Percentiles rank a stretch among this genome's conserved stretches.
These are phyloP conservation scores for Ophion ventricosus DNA, from an alignment of 2,888 invertebrate species.

Conservation along the genomic window DNA sequence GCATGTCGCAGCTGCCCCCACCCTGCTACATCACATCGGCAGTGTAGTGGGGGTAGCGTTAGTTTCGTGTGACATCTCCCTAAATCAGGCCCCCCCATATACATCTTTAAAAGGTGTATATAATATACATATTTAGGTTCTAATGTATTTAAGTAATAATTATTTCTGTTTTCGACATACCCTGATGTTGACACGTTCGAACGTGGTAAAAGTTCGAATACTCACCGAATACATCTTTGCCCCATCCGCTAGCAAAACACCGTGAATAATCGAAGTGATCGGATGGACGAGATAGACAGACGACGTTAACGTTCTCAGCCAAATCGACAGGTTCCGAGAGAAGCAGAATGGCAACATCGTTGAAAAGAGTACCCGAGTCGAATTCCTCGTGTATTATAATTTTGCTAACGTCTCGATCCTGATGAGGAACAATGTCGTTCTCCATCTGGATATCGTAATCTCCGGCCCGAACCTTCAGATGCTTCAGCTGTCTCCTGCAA, in stretches of 20 bases:
- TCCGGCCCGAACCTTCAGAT: slow-evolving; percentile 87
- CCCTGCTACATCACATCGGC: no score
- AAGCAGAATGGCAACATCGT: slow-evolving; percentile 90
- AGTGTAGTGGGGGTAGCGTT: no score
- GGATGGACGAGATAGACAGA: slow-evolving; percentile 86
- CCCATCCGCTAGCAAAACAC: slow-evolving; percentile 91
- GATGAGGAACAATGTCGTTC: slow-evolving; percentile 88
- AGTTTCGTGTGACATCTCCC: no score
- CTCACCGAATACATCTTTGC: slow-evolving; percentile 88
- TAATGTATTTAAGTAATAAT: neutral
- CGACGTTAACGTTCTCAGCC: slow-evolving; percentile 88
- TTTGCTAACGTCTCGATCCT: slow-evolving; percentile 87
- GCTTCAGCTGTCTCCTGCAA: slow-evolving; percentile 71
- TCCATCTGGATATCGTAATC: slow-evolving; percentile 93
- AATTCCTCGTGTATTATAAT: slow-evolving; percentile 87
- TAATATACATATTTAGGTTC: no score
- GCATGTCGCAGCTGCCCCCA: no score
- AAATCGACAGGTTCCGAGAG: slow-evolving; percentile 86
- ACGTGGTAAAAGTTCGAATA: neutral
- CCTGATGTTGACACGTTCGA: neutral
- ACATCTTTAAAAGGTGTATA: no score
- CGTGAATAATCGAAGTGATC: slow-evolving; percentile 83
- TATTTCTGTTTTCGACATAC: neutral
- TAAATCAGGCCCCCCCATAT: no score
- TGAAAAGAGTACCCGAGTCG: slow-evolving; percentile 88